Conservation (phyloP, 2,797 vertebrate species). For the Mus caroli region DNA sequence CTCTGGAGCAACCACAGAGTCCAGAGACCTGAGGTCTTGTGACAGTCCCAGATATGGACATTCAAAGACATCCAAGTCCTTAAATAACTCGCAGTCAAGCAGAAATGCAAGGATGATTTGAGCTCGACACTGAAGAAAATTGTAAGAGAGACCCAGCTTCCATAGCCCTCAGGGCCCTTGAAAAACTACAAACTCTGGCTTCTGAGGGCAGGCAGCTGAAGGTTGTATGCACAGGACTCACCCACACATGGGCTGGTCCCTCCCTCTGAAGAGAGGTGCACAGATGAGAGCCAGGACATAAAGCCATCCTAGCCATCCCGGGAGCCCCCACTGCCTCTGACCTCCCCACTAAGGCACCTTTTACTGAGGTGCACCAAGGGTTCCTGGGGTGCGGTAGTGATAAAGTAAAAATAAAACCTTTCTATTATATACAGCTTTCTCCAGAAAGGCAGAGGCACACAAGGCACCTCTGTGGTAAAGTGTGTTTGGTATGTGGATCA, state of each 20-base stretch:
- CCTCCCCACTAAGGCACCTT: accelerated
- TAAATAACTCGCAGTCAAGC: background rate
- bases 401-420: background rate
- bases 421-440: background rate
- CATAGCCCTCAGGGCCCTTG: background rate
- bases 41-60: background rate
- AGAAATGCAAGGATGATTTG: background rate
- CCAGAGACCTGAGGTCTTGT: background rate
- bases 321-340: background rate
- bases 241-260: background rate
- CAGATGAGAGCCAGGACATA: background rate
- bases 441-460: background rate
- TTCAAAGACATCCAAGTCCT: background rate
- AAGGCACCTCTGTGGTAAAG: background rate
- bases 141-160: no score
- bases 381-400: background rate
- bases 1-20: background rate
- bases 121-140: background rate
- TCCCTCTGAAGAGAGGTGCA: background rate
- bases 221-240: accelerated
- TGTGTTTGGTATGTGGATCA: no score
- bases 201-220: no score
- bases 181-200: background rate
- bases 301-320: background rate
- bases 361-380: background rate